A percentile compares a stretch with the other conserved stretches of the same genome.
Conservation (phyloP, 2,113 vertebrate genomes). For the Trematocara unimaculatum region DNA sequence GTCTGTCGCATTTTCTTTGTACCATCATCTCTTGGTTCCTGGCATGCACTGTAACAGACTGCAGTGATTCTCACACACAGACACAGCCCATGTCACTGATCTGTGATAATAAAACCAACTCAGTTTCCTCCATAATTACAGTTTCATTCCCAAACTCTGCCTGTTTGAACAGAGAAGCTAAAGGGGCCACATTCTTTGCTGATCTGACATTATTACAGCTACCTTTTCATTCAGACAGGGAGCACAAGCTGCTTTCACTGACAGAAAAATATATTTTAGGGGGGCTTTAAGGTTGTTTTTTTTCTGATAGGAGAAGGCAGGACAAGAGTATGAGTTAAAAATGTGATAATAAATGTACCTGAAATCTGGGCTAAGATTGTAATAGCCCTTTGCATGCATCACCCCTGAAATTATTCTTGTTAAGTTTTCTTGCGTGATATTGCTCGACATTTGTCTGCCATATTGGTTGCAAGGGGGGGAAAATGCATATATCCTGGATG, state of each 20-base stretch:
- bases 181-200: background rate
- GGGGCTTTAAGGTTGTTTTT: background rate
- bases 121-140: background rate
- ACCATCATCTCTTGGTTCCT: background rate
- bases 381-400: background rate
- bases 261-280: background rate
- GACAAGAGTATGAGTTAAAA: background rate
- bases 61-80: background rate
- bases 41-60: background rate
- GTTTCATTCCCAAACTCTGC: background rate
- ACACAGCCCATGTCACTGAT: background rate
- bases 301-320: background rate
- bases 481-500: background rate
- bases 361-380: background rate
- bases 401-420: background rate
- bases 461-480: rapidly evolving
- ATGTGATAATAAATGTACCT: background rate
- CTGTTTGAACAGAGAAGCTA: background rate
- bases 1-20: background rate
- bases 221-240: background rate
- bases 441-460: background rate
- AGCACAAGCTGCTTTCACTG: background rate
- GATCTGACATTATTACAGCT: background rate
- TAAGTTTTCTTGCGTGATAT: background rate
- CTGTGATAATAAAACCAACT: background rate